A percentile compares a stretch with the other conserved stretches of the same genome.
These are phyloP conservation scores for Phortica variegata DNA, from an alignment of 1,140 invertebrate species.

Conservation along the genomic window DNA sequence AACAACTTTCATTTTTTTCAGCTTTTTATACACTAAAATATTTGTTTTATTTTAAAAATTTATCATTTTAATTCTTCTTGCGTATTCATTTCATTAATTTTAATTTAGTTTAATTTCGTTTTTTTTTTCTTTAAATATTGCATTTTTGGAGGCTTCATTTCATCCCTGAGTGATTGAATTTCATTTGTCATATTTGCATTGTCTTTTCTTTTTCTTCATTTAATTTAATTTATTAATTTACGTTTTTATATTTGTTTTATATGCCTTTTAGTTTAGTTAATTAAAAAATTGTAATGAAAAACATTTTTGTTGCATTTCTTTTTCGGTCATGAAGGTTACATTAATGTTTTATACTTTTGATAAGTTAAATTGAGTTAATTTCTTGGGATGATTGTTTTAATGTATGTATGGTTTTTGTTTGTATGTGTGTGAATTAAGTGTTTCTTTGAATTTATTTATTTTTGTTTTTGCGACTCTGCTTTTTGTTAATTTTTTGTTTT, in stretches of 20 bases:
- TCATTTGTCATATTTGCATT: slow-evolving; percentile 38
- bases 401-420: slow-evolving; percentile 17
- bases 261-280: slow-evolving; percentile 28
- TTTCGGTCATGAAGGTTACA: slow-evolving; percentile 38
- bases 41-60: slow-evolving; percentile 41
- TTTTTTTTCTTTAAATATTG: slow-evolving; percentile 40
- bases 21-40: slow-evolving; percentile 50
- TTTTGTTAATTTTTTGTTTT: no score
- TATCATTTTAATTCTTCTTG: no score
- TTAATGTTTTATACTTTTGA: slow-evolving; percentile 36
- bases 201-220: slow-evolving; percentile 49
- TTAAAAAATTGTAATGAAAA: slow-evolving; percentile 24
- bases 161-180: slow-evolving; percentile 54
- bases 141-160: slow-evolving; percentile 48
- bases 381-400: slow-evolving; percentile 14
- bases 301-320: slow-evolving; percentile 29
- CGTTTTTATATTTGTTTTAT: slow-evolving; percentile 43
- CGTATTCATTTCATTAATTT: no score
- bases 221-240: slow-evolving; percentile 46
- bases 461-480: no score
- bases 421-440: slow-evolving; percentile 10
- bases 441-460: no score
- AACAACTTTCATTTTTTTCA: no score
- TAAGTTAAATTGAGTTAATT: slow-evolving; percentile 16
- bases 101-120: slow-evolving; percentile 20